Evolutionary conservation across 1,140 invertebrate genomes (phyloP).

Genomic region (Wiebesia pumilae): DNA sequence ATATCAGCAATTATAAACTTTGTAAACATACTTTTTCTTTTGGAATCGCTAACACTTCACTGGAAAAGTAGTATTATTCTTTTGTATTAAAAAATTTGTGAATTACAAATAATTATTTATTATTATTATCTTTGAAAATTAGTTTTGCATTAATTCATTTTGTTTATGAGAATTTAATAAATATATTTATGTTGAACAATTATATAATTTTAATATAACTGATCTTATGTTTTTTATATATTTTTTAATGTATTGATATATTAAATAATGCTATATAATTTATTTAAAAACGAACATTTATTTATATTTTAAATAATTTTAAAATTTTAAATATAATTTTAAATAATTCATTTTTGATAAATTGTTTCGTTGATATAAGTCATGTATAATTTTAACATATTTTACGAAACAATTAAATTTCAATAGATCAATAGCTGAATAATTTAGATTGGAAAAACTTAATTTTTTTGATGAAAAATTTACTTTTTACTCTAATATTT

Average conservation of each 20-base stretch:
- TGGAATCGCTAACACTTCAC: constrained; percentile 16
- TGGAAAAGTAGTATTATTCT: constrained; percentile 3
- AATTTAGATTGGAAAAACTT: too few species aligned
- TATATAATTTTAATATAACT: too few species aligned
- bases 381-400: not conserved
- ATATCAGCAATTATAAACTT: constrained; percentile 8
- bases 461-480: too few species aligned
- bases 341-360: not conserved
- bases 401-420: not conserved
- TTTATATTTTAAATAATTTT: too few species aligned
- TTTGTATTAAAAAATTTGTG: not conserved
- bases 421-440: too few species aligned
- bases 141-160: too few species aligned
- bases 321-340: not conserved
- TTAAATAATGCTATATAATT: too few species aligned
- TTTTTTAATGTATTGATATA: not conserved
- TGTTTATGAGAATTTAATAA: too few species aligned
- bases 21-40: constrained; percentile 35
- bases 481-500: too few species aligned
- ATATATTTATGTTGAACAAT: too few species aligned
- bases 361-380: not conserved
- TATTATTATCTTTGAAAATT: not conserved
- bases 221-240: too few species aligned
- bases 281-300: not conserved
- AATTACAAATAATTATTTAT: not conserved